Evolutionary conservation across 2,888 invertebrate genomes (phyloP), one percentile per base, ranked within the genome.

Genomic region (Ellobium chinense): DNA sequence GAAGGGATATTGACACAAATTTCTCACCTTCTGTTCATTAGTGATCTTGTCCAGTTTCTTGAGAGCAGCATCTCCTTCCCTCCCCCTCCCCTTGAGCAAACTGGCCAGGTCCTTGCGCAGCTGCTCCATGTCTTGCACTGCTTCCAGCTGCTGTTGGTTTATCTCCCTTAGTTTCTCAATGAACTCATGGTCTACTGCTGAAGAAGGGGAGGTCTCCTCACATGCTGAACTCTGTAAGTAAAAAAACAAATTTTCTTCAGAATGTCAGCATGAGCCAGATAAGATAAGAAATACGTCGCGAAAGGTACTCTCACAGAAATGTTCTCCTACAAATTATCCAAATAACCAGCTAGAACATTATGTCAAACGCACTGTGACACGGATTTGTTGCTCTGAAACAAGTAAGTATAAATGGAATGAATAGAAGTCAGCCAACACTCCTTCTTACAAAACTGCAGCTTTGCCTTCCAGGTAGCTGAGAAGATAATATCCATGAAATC

Each of bases 71-170:
- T 78, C 84, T 12, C 83, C 85, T 69, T 86, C 86, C 60, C 81
- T 81, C 24, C 85, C 86, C 65, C 85, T 82, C 58, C 85, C 87
- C 78, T 87, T 82, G 7, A 88, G 83, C n/a, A 87, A 78, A 18
- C 66, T 58, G 9, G 76, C 81, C 56, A 89, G 77, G 36, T 87
- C 86, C 36, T 79, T 80, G 66, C 86, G 85, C 24, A 89, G 85
- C 54, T 79, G 83, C 65, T 84, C 81, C 83, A 88, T 84, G 34
- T 63, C 63, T 46, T 68, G 31, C 34, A 54, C 68, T 21, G 56
- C 65, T 46, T 34, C 31, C 7, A 36, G 66, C 36, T 63, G 68
- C 66, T 46, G 54, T 5, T 68, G 76, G 36, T 46, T 18, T 63
- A 34, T 75, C 54, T 75, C 75, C 12, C 66, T 68, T 76, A 76